Evolutionary conservation across 2,797 vertebrate genomes (phyloP), one percentile per base, ranked within the genome.

Genomic region (Falco biarmicus): DNA sequence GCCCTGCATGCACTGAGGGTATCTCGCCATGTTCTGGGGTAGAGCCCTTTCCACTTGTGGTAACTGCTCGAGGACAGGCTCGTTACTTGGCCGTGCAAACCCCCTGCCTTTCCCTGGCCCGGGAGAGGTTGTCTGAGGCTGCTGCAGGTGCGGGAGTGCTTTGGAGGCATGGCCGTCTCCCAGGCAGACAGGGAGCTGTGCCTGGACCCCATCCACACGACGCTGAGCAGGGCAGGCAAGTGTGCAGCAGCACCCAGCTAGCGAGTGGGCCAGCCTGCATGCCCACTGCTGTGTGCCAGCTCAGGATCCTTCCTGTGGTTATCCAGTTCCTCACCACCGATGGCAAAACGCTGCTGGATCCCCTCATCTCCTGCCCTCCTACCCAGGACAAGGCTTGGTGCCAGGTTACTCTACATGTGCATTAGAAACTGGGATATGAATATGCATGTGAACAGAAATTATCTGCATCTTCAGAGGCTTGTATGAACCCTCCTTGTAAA

Each of bases 341-440:
- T 3, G 6, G 21, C 1, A 1, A 63, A 60, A 21, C 1, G 0
- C 47, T 66, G n/a, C 41, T 64, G 66, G 25, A 26, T 48, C 34
- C 47, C 32, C 28, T 69, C 11, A 17, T 56, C 51, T 82, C 45
- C 50, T 82, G 53, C 34, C 29, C 32, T 77, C 29, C 51, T 51
- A 11, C 19, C 9, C 37, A 61, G 80, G 45, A 37, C 41, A 64
- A 61, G n/a, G 24, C 26, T 51, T 13, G 10, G 24, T 47, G 10
- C 41, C 51, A 18, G 57, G 11, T 64, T 53, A 41, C 9, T 32
- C 41, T 47, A 21, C 15, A 29, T 64, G 53, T 71, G 20, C 39
- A 3, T 61, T 47, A 74, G 56, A 70, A 83, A 37, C 51, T 39
- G 34, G 34, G 28, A 39, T 51, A 26, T 1, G 1, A 74, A 39